phyloP scores from a whole-genome alignment of 2,888 invertebrate genomes.

The Taenaris catops region DNA sequence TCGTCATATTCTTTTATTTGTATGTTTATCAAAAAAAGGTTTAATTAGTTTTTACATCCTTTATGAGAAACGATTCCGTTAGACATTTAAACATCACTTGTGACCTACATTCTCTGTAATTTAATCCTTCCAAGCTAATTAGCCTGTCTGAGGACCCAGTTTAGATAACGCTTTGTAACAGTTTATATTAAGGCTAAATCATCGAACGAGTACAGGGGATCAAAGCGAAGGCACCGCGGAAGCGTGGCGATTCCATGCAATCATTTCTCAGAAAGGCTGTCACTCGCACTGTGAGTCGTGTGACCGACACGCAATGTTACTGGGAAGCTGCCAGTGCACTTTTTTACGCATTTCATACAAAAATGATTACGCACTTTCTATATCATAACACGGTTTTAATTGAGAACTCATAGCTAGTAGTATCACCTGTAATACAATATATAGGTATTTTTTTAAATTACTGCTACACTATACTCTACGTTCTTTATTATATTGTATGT shows the following conservation, averaged over 20 bases:
- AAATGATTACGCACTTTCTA: conserved; percentile 25
- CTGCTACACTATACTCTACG: too few species aligned
- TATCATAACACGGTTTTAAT: conserved; percentile 12
- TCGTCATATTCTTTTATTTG: too few species aligned
- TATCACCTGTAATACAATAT: too few species aligned
- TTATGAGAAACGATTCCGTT: not conserved
- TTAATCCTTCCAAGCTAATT: conserved; percentile 15
- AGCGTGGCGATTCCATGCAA: conserved; percentile 47
- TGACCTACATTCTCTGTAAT: conserved; percentile 7
- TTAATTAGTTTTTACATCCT: too few species aligned
- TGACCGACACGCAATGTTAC: conserved; percentile 33
- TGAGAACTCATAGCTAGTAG: conserved; percentile 1
- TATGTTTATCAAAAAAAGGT: too few species aligned
- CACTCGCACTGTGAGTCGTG: conserved; percentile 29
- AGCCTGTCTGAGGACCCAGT: conserved; percentile 15
- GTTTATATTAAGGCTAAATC: conserved; percentile 21
- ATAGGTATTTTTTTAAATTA: too few species aligned
- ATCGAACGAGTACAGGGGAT: conserved; percentile 21
- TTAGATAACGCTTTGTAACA: conserved; percentile 19
- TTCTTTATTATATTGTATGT: too few species aligned
- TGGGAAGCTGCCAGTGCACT: conserved; percentile 43
- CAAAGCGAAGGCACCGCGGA: conserved; percentile 30
- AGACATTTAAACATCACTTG: not conserved
- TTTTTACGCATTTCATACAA: conserved; percentile 31
- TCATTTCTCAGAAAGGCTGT: conserved; percentile 57